A percentile compares a stretch with the other conserved stretches of the same genome.
Conservation (phyloP, 30 jellyfish, hydroid and myxozoan genomes). For the Morbakka virulenta region DNA sequence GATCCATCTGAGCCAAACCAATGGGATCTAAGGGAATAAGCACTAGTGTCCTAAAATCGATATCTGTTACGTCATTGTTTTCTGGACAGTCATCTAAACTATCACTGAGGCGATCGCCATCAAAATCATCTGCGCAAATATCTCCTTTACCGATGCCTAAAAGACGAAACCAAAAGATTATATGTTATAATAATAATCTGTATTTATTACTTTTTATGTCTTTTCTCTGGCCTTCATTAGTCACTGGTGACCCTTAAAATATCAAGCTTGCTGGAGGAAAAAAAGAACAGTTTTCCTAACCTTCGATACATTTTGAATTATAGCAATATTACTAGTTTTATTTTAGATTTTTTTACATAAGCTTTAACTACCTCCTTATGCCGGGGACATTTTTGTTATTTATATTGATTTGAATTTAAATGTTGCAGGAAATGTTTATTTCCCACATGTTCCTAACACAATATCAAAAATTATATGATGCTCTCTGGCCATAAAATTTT, state of each 20-base stretch:
- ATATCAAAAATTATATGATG: too few species aligned
- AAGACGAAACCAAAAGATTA: not conserved
- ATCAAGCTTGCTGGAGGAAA: not conserved
- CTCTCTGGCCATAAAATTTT: too few species aligned
- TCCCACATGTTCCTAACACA: too few species aligned
- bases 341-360: too few species aligned
- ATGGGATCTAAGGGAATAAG: constrained; percentile 82
- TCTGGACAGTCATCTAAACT: constrained; percentile 80
- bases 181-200: not conserved
- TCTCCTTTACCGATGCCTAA: constrained; percentile 82
- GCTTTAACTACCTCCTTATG: too few species aligned
- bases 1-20: constrained; percentile 79
- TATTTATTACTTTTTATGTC: not conserved
- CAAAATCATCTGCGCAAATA: constrained; percentile 78
- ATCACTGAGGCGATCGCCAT: constrained; percentile 74
- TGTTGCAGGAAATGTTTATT: too few species aligned
- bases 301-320: too few species aligned
- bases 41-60: constrained; percentile 73
- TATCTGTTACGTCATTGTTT: constrained; percentile 42
- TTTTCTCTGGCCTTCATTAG: not conserved
- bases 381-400: too few species aligned
- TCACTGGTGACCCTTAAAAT: not conserved
- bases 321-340: too few species aligned
- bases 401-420: too few species aligned
- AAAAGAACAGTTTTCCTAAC: not conserved